Base-by-base conservation (phyloP, 2,797 vertebrate genomes). In the Myoxocephalus aenaeus region DNA sequence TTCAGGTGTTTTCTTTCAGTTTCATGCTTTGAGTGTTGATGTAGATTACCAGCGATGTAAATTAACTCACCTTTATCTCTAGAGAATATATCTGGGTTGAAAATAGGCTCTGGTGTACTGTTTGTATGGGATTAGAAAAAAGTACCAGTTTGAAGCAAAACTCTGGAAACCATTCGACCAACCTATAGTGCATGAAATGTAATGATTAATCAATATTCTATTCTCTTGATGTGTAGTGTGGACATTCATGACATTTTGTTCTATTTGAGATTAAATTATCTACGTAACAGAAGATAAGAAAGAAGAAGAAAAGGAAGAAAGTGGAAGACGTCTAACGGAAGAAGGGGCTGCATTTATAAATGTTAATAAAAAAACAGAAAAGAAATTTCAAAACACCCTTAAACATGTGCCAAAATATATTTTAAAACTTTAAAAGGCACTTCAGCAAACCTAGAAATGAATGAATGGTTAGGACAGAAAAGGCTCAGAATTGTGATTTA, bases 401-500 rank as follows among this genome's bases (percentile, higher is more conserved):
- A 46, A 32, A 57, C 14, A 29, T 0, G 1, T 15, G 22, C 10
- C n/a, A 25, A 40, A 48, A 34, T 8, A n/a, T 1, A 17, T 57
- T 20, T 32, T 4, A 72, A 17, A 1, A 63, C 44, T 18, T 10
- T 46, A 67, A 56, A 77, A 13, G 5, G 9, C 34, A 54, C 11
- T 32, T 79, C 1, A 18, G 20, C 20, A 62, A 67, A 73, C 36
- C n/a, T 54, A 4, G 6, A n/a, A 32, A 62, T 12, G 0, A 65
- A 65, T 7, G 7, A n/a, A 18, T 2, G 0, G 10, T 48, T 22
- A 63, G 3, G 15, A 64, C 4, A 59, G 6, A 70, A 74, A 53
- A 61, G 5, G 17, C 25, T 13, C 20, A 48, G 4, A 64, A 34
- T 1, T 5, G 65, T 76, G 59, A 77, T 82, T 79, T 91, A 75